A percentile compares a stretch with the other conserved stretches of the same genome.
These are phyloP conservation scores for Lutjanus campechanus DNA, from an alignment of 2,797 vertebrate genomes.

Conservation along the genomic window DNA sequence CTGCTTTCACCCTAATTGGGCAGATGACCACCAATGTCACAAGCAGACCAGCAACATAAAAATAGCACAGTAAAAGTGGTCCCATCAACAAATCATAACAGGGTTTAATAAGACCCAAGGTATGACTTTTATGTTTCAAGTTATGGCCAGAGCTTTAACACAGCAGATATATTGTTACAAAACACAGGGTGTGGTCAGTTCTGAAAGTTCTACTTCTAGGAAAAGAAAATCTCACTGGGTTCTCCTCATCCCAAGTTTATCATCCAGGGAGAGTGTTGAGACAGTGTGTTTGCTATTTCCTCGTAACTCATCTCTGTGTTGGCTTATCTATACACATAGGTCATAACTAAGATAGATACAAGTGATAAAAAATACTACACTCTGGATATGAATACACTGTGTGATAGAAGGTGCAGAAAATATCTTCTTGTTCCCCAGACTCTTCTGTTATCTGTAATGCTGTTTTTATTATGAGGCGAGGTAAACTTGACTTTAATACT, in stretches of 20 bases:
- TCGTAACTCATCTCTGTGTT: constrained; percentile 10
- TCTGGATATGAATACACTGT: not conserved
- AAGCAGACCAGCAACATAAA: not conserved
- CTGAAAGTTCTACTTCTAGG: not conserved
- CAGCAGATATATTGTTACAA: not conserved
- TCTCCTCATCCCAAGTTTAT: not conserved
- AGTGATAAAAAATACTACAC: not conserved
- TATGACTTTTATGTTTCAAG: not conserved
- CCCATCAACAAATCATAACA: not conserved
- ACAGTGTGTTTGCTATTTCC: not conserved
- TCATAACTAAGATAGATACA: not conserved
- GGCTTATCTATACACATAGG: constrained; percentile 1
- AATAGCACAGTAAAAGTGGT: not conserved
- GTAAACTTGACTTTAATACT: constrained; percentile 8
- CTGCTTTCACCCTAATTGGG: not conserved
- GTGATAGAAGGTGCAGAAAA: not conserved
- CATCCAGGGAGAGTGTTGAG: not conserved
- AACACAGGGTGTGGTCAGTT: not conserved
- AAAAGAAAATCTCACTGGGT: not conserved
- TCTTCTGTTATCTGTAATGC: not conserved
- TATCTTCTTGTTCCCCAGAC: not conserved
- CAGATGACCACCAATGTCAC: not conserved
- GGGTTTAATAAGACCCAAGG: not conserved
- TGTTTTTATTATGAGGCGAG: constrained; percentile 9
- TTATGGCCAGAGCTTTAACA: not conserved